These are phyloP conservation scores for Acanthaster planci DNA, from an alignment of 35 echinoderm and acorn worm species.

Conservation along the genomic window DNA sequence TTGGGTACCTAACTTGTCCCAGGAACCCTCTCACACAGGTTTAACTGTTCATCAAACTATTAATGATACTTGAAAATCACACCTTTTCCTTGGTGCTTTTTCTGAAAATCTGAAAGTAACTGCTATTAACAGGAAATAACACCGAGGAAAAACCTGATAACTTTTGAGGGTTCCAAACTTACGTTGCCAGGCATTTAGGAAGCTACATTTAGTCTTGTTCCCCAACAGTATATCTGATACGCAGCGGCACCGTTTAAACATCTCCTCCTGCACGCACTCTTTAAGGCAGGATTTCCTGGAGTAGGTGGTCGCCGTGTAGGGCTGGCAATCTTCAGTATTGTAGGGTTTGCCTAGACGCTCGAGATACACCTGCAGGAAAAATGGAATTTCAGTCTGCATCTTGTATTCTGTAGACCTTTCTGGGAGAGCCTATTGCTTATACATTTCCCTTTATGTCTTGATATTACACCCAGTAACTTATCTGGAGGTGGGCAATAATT, in stretches of 20 bases:
- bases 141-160: not conserved
- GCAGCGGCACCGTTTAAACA: constrained; percentile 45
- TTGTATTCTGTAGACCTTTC: no score
- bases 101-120: no score
- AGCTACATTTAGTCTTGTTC: constrained; percentile 38
- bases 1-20: no score
- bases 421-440: no score
- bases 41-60: no score
- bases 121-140: no score
- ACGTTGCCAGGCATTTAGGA: constrained; percentile 56
- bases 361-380: not conserved
- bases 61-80: no score
- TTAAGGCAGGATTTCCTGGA: constrained; percentile 46
- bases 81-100: no score
- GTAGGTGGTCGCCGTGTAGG: constrained; percentile 5
- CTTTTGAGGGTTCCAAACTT: not conserved
- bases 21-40: no score
- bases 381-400: not conserved
- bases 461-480: no score
- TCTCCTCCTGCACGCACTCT: constrained; percentile 47
- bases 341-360: not conserved
- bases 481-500: no score
- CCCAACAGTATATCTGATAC: constrained; percentile 57
- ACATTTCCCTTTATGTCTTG: no score
- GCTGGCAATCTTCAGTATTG: not conserved